Conservation (phyloP, 2,113 vertebrate genomes). For the Salvelinus alpinus region DNA sequence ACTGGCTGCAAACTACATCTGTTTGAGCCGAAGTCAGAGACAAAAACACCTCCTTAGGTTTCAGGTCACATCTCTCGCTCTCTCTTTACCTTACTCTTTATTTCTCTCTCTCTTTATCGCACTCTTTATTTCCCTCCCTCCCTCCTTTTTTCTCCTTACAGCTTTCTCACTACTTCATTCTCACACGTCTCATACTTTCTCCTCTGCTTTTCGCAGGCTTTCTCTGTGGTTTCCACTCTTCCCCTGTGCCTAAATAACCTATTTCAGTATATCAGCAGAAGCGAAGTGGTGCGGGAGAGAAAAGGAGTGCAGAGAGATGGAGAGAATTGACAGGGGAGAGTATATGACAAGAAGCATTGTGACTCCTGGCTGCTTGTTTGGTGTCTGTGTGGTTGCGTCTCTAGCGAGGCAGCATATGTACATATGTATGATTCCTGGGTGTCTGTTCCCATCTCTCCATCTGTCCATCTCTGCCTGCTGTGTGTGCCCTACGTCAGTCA, state of each 20-base stretch:
- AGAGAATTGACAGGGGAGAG: not conserved
- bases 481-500: not conserved
- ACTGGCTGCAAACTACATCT: no score
- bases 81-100: no score
- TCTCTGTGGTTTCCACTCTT: not conserved
- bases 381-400: conserved; percentile 36
- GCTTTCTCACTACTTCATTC: not conserved
- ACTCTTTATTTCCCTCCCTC: not conserved
- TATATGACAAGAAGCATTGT: conserved; percentile 13
- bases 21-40: conserved; percentile 24
- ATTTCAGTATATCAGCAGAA: not conserved
- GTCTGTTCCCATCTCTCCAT: conserved; percentile 58
- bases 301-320: conserved; percentile 18
- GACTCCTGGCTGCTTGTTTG: conserved; percentile 44
- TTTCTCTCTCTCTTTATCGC: no score
- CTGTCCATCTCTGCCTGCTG: conserved; percentile 59
- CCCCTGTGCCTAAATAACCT: not conserved
- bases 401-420: conserved; percentile 48
- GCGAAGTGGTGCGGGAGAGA: not conserved
- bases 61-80: conserved; percentile 13
- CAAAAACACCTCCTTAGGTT: conserved; percentile 21
- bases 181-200: not conserved
- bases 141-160: conserved; percentile 13
- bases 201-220: not conserved
- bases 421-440: conserved; percentile 53